Conservation (phyloP, 2,797 vertebrate genomes). For the Botia almorhae region DNA sequence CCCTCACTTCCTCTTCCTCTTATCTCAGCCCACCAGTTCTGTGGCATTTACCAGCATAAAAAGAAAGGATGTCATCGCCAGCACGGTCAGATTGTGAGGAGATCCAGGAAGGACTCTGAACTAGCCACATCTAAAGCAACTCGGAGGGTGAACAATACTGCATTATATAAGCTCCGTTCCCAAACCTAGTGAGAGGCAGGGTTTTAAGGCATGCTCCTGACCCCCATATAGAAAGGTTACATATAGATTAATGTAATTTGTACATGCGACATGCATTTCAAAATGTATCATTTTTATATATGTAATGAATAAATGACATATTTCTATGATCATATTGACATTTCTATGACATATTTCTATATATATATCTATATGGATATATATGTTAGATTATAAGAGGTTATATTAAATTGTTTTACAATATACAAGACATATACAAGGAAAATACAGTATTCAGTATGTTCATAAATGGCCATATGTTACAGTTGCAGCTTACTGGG, state of each 20-base stretch:
- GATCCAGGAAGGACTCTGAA: conserved; percentile 2
- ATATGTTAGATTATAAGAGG: too few relatives aligned
- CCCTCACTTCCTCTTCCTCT: conserved; percentile 7
- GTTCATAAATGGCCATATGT: too few relatives aligned
- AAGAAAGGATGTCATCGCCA: conserved; percentile 10
- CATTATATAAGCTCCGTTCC: background rate
- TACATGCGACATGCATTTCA: too few relatives aligned
- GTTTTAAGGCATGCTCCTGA: background rate
- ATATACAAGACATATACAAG: too few relatives aligned
- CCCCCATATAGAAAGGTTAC: background rate
- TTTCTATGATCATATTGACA: too few relatives aligned
- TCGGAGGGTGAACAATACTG: background rate
- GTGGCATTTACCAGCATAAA: conserved; percentile 18
- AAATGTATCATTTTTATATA: too few relatives aligned
- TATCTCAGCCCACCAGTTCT: conserved; percentile 31
- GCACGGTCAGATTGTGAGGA: conserved; percentile 13
- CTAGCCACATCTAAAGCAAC: background rate
- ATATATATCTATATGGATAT: too few relatives aligned
- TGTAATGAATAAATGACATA: too few relatives aligned
- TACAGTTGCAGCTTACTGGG: background rate
- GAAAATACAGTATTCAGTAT: too few relatives aligned
- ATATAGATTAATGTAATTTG: background rate
- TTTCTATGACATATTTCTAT: too few relatives aligned
- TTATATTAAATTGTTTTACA: too few relatives aligned
- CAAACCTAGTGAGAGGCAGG: background rate